Evolutionary conservation across 2,797 vertebrate genomes (phyloP).

Genomic region (Pseudomugil gertrudae): DNA sequence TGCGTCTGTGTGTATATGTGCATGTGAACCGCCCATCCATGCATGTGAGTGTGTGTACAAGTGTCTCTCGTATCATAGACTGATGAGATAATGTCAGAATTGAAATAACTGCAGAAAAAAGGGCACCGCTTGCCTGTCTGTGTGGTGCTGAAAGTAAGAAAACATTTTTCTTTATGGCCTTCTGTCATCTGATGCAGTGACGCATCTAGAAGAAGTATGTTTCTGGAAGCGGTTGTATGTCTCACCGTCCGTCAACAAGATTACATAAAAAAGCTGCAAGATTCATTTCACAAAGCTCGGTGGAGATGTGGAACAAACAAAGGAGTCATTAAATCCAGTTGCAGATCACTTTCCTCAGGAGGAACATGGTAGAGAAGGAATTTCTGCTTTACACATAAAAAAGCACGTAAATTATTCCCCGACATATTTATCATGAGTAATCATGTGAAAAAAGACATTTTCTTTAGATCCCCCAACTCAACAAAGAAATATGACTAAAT

Average conservation of each 20-base stretch:
- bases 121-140: slow-evolving; percentile 18
- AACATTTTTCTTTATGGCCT: slow-evolving; percentile 41
- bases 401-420: slow-evolving; percentile 6
- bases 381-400: slow-evolving; percentile 26
- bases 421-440: slow-evolving; percentile 32
- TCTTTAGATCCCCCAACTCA: slow-evolving; percentile 15
- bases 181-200: slow-evolving; percentile 51
- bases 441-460: slow-evolving; percentile 50
- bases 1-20: slow-evolving; percentile 5
- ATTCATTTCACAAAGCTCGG: not conserved
- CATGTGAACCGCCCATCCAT: slow-evolving; percentile 26
- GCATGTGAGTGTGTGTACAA: slow-evolving; percentile 8
- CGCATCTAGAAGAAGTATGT: not conserved
- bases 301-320: slow-evolving; percentile 1
- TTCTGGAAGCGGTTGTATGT: not conserved
- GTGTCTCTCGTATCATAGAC: slow-evolving; percentile 13
- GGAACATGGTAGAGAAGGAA: not conserved
- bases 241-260: not conserved
- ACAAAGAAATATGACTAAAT: slow-evolving; percentile 46
- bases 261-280: slow-evolving; percentile 6
- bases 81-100: slow-evolving; percentile 44
- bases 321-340: not conserved
- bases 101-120: slow-evolving; percentile 28
- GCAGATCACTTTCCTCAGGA: not conserved
- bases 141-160: slow-evolving; percentile 29